Base-by-base conservation (phyloP, 1,140 invertebrate species). In the Macrotrachela quadricornifera region DNA sequence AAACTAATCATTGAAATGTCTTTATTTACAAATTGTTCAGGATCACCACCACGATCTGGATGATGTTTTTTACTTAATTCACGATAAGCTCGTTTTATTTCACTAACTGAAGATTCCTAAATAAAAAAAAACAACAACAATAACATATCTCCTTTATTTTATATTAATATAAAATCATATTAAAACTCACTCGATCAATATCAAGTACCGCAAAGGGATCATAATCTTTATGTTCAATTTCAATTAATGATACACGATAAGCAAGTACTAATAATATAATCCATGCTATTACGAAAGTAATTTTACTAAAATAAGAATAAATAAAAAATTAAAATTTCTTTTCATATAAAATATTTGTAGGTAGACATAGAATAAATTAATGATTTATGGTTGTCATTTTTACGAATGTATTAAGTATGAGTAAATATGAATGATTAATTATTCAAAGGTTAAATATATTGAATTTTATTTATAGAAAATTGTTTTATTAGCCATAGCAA, bases 191-290 rank as follows among this genome's bases (percentile, higher is more conserved):
- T 48, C 80, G 71, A 53, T 87, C 79, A 59, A 99, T 75, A 50
- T 80, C 80, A 36, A 99, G 73, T 64, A 97, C 95, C 71, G 88
- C 83, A 73, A 88, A 97, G 1, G 92, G 92, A 75, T 97, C 90
- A 76, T 94, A 97, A 69, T 91, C 94, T 41, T 50, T 50, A 39
- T 50, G 41, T 38, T 55, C 54, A 30, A 30, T 30, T 64, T 96
- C 87, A 71, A 95, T 87, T 69, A 92, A 83, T 0, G 85, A 87
- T 10, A 94, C 85, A 77, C 94, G 92, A 66, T 94, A 94, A 2
- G 85, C 82, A 52, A 95, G 71, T 47, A 86, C 77, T 45, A 80
- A 73, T 62, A 97, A 77, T 18, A 85, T 65, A 9, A 81, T 70
- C 92, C 92, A 99, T 53, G 86, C 86, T 58, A 81, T 64, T 36